Conservation (phyloP, 2,888 invertebrate species). For the Machimus rusticus region DNA sequence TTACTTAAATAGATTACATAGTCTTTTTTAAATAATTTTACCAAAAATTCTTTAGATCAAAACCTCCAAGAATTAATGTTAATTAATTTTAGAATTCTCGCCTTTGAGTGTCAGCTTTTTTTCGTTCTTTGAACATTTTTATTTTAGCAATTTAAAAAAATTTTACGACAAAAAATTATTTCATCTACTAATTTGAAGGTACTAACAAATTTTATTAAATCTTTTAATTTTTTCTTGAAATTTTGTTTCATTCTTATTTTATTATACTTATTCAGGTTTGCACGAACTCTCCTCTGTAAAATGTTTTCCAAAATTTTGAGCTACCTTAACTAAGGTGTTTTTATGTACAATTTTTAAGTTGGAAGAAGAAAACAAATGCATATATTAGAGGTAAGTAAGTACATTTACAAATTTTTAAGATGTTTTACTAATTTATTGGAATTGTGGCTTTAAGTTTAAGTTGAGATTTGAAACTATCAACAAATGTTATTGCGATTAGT, state of each 20-base stretch:
- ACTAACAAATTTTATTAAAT: not conserved
- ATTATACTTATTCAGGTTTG: conserved; percentile 15
- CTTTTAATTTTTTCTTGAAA: not conserved
- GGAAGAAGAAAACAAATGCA: not conserved
- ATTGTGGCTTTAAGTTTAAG: not conserved
- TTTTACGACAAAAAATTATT: not conserved
- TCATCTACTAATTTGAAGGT: not conserved
- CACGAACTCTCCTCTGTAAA: conserved; percentile 22
- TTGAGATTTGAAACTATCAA: not conserved
- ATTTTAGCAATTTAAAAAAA: not conserved
- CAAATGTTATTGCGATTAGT: not conserved
- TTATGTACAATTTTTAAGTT: not conserved
- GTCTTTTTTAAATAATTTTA: not conserved
- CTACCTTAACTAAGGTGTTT: not conserved
- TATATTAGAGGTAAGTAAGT: not conserved
- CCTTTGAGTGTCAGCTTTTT: not conserved
- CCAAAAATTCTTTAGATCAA: not conserved
- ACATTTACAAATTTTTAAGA: not conserved
- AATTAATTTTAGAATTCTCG: conserved; percentile 21
- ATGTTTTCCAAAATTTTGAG: not conserved
- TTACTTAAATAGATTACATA: not conserved
- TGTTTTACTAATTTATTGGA: not conserved
- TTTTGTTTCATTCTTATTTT: not conserved
- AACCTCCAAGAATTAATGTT: not conserved
- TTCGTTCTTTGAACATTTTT: not conserved